These are phyloP conservation scores for Chydorus sphaericus DNA, from an alignment of 2,888 invertebrate species.

Conservation along the genomic window DNA sequence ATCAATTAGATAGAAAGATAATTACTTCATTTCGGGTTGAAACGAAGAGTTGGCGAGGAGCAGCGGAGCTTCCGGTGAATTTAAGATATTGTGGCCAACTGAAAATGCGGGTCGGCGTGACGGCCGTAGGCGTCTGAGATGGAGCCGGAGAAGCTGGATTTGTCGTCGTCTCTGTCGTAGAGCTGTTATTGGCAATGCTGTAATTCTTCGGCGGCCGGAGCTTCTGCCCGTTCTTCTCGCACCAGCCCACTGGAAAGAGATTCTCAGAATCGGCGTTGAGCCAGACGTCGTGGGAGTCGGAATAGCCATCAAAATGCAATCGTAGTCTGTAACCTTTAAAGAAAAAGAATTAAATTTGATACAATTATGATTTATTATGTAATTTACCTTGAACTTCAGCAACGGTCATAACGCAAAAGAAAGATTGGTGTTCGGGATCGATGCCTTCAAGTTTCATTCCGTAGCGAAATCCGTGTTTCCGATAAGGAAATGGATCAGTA, in stretches of 20 bases:
- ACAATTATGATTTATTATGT: background rate
- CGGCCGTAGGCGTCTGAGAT: constrained; percentile 21
- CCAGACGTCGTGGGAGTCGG: constrained; percentile 83
- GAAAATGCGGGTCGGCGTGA: constrained; percentile 33
- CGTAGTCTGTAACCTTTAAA: constrained; percentile 57
- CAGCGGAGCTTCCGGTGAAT: constrained; percentile 54
- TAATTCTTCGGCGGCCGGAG: constrained; percentile 53
- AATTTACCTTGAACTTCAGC: constrained; percentile 45
- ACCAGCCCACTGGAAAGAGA: constrained; percentile 88
- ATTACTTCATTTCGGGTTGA: constrained; percentile 31
- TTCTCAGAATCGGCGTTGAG: constrained; percentile 79
- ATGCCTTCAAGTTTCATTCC: constrained; percentile 88
- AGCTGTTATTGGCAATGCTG: background rate
- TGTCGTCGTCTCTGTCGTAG: no score
- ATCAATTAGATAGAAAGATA: background rate
- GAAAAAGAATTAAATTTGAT: background rate
- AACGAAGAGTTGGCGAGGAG: constrained; percentile 59
- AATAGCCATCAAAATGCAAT: constrained; percentile 82
- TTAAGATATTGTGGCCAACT: constrained; percentile 73
- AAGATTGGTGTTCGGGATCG: constrained; percentile 77
- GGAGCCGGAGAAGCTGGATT: constrained; percentile 21
- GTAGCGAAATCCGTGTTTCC: constrained; percentile 52
- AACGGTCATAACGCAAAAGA: constrained; percentile 77
- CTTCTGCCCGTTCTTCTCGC: constrained; percentile 62
- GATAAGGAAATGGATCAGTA: constrained; percentile 35